These are phyloP conservation scores for Daphoenositta chrysoptera DNA, from an alignment of 2,113 vertebrate genomes.

Conservation along the genomic window DNA sequence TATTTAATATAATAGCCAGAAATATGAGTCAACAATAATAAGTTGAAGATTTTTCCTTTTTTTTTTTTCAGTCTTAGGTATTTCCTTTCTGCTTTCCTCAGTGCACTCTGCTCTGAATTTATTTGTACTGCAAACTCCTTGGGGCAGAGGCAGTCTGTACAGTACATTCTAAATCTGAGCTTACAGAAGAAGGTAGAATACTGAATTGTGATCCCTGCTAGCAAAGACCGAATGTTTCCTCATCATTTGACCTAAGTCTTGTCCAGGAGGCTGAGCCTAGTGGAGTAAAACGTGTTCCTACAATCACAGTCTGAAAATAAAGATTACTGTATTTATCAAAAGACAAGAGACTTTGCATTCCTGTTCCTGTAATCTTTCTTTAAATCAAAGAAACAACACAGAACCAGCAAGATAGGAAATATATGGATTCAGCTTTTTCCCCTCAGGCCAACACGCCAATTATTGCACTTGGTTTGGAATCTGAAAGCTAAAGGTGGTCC, in stretches of 20 bases:
- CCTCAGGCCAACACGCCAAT: neutral
- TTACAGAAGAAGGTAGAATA: neutral
- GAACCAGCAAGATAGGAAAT: neutral
- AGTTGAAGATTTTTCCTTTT: neutral
- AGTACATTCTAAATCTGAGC: neutral
- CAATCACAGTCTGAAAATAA: neutral
- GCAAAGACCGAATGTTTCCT: fast-evolving
- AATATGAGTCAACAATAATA: constrained; percentile 62
- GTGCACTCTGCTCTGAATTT: neutral
- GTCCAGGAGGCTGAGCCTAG: neutral
- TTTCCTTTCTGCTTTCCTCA: constrained; percentile 40
- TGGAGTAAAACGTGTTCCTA: neutral
- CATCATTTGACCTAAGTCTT: neutral
- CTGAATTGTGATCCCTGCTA: neutral
- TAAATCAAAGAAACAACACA: neutral
- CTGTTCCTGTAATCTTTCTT: neutral
- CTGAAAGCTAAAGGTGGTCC: neutral
- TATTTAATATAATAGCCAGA: constrained; percentile 60
- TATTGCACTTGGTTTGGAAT: neutral
- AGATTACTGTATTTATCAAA: neutral
- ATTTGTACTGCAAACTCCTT: neutral
- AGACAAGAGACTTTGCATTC: neutral
- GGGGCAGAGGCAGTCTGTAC: neutral
- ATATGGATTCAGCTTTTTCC: neutral
- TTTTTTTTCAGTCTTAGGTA: neutral